Evolutionary conservation across 2,888 invertebrate genomes (phyloP), one percentile per base, ranked within the genome.

Genomic region (Branchipolynoe longqiensis): DNA sequence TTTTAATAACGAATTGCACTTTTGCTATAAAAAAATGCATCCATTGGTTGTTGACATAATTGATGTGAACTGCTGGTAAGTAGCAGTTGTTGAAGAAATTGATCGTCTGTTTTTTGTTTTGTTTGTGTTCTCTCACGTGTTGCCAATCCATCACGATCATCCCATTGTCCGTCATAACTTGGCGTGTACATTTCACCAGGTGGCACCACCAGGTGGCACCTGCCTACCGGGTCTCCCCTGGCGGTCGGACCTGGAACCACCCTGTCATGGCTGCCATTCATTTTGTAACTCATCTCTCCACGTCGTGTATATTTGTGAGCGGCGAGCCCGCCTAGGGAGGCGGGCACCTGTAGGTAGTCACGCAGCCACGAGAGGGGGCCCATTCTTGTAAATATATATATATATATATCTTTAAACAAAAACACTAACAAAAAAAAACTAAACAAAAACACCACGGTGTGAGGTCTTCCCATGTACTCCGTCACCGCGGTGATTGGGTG

Each of bases 41-140:
- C 58, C 58, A 58, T 58, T 58, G 58, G 58, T 58, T 58, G 58
- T 58, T 58, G 58, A 58, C 58, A 58, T 58, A n/a, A 58, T 58
- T 4, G 25, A 6, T 58, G 58, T 58, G 58, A 58, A 58, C 58
- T 58, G 58, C 58, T 58, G 58, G 58, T n/a, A n/a, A n/a, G n/a
- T 58, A 58, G 58, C 58, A 58, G 58, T 58, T 58, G 58, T 58
- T 58, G 58, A 58, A 58, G 58, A 58, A 8, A 58, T n/a, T 48
- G 22, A 58, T n/a, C 4, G 58, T 25, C 58, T 58, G 58, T 25
- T 58, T 58, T n/a, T n/a, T n/a, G n/a, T n/a, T n/a, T n/a, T n/a
- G n/a, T n/a, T n/a, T n/a, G n/a, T n/a, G n/a, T n/a, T n/a, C n/a
- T 58, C 58, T 58, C 58, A n/a, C 58, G n/a, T 58, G 58, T 58